Evolutionary conservation across 2,797 vertebrate species (phyloP), one percentile per base, ranked within the genome.

Genomic region (Crenuchus spilurus): DNA sequence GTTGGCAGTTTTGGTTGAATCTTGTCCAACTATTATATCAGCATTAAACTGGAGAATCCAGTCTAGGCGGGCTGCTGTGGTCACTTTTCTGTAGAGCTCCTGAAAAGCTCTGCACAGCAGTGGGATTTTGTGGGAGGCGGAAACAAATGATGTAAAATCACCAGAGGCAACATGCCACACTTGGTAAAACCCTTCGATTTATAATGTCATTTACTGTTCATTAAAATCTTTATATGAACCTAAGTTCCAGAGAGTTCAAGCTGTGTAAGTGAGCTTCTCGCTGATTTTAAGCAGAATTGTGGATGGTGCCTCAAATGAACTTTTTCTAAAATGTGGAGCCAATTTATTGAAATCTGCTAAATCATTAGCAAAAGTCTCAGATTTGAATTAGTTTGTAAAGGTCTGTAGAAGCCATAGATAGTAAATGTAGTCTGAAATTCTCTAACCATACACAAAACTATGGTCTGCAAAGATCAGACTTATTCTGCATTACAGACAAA

Each of bases 141-240:
- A 85, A 88, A 83, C 76, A 85, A 85, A 85, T 90, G 87, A 92
- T 91, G 90, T 88, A 84, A 91, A 87, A 90, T 92, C 88, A 92
- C 68, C 91, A 86, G 89, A 92, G 75, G 87, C 80, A 89, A 88
- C 88, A 85, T 88, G 70, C 86, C 85, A 90, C 80, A 52, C 67
- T 78, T 71, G 64, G 78, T 39, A 70, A 78, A 46, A 44, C 78
- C 52, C 9, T 2, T 37, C 6, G 11, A 51, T 76, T 18, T 60
- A 28, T 63, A 63, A 58, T 75, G 57, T 67, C 6, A 66, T 78
- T 71, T 49, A 81, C 70, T 22, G 30, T 10, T 74, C 58, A 13
- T 67, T 81, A 30, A 39, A 72, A 75, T 63, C 70, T 1, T 68
- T 54, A 11, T 37, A 10, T 11, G 10, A 35, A n/a, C 6, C 30